Percentiles rank a stretch among this genome's conserved stretches.
Evolutionary conservation across 2,888 invertebrate species (phyloP).

Genomic region (Cyclophora punctaria): DNA sequence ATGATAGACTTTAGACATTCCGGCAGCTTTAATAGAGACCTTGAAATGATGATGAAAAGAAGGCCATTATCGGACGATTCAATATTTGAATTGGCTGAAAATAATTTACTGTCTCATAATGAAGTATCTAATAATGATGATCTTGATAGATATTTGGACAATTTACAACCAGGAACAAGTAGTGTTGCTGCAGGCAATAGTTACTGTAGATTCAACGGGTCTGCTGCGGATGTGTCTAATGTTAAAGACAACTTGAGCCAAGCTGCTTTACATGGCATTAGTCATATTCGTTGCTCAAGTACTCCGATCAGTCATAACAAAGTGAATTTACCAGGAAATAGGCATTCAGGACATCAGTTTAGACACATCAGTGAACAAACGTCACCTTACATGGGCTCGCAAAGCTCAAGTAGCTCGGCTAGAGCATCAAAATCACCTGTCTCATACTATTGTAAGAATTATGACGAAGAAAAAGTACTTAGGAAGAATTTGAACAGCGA

Average conservation of each 20-base stretch:
- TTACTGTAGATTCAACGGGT: constrained; percentile 29
- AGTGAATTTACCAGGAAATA: constrained; percentile 25
- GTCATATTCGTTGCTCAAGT: constrained; percentile 52
- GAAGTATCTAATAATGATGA: constrained; percentile 75
- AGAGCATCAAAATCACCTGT: constrained; percentile 55
- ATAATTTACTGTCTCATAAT: constrained; percentile 68
- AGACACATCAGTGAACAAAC: constrained; percentile 39
- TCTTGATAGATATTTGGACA: constrained; percentile 80
- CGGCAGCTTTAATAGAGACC: constrained; percentile 54
- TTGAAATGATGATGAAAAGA: constrained; percentile 79
- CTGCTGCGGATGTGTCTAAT: constrained; percentile 26
- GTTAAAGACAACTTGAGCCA: constrained; percentile 39
- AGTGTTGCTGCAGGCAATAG: constrained; percentile 18
- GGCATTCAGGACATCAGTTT: constrained; percentile 29
- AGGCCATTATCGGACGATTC: constrained; percentile 85
- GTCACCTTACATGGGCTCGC: constrained; percentile 48
- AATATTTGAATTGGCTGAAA: constrained; percentile 78
- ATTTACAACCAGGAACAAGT: constrained; percentile 71
- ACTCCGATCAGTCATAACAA: constrained; percentile 45
- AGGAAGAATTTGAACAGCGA: constrained; percentile 65
- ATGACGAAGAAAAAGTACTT: constrained; percentile 48
- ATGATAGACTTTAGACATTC: constrained; percentile 72
- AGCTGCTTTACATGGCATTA: constrained; percentile 25
- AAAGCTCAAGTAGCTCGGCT: constrained; percentile 54
- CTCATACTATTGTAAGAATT: constrained; percentile 66